A percentile compares a stretch with the other conserved stretches of the same genome.
Evolutionary conservation across 2,888 invertebrate species (phyloP).

Genomic region (Drosophila bunnanda): DNA sequence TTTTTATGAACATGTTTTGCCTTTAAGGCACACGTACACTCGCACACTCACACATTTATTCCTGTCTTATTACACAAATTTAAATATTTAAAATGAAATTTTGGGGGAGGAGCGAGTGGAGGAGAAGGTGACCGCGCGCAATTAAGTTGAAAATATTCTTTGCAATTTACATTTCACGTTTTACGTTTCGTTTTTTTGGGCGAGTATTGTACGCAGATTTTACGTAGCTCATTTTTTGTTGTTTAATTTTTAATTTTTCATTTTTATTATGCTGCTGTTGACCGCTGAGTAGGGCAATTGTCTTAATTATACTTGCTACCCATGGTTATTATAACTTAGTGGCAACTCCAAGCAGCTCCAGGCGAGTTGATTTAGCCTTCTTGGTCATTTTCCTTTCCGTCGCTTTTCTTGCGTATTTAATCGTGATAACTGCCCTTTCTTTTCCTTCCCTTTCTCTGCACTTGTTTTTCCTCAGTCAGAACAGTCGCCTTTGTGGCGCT

Average conservation of each 20-base stretch:
- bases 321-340: not conserved
- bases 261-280: constrained; percentile 65
- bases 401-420: not conserved
- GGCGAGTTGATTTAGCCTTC: not conserved
- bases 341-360: not conserved
- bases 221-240: not conserved
- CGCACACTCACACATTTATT: constrained; percentile 48
- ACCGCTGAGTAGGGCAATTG: constrained; percentile 75
- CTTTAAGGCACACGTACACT: constrained; percentile 25
- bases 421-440: not conserved
- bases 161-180: constrained; percentile 22
- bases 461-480: not conserved
- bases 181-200: not conserved
- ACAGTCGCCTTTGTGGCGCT: constrained; percentile 2
- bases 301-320: not conserved
- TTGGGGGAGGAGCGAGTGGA: not conserved
- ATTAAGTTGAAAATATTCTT: constrained; percentile 75
- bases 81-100: constrained; percentile 44
- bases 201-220: constrained; percentile 56
- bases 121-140: constrained; percentile 48
- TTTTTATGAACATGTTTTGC: constrained; percentile 11
- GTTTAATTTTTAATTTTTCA: not conserved
- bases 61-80: constrained; percentile 67
- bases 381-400: not conserved
- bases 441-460: not conserved